Evolutionary conservation across 2,113 vertebrate species (phyloP), one percentile per base, ranked within the genome.

Genomic region (Pedetes capensis): DNA sequence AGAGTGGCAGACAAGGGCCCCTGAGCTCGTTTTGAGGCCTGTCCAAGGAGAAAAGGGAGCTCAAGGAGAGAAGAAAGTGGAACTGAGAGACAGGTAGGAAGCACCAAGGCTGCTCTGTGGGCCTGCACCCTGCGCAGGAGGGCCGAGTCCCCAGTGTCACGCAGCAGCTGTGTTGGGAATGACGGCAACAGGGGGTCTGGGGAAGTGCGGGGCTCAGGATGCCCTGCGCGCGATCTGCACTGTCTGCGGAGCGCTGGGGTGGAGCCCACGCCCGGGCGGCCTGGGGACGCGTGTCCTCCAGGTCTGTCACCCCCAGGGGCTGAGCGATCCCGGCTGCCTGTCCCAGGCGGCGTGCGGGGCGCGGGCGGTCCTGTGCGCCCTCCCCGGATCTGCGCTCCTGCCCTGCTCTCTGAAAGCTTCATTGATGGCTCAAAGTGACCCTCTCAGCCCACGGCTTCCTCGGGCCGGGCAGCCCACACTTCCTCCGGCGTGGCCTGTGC

Each of bases 401-500:
- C 71, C 63, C 80, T 1, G 87, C 93, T 95, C 93, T 96, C 91
- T 97, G 93, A 98, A 98, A 93, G 55, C 61, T 78, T 95, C 87
- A 97, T 69, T 97, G 95, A 97, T 97, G 92, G 97, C 94, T 95
- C 86, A 89, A 90, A 95, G 91, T 8, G 14, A 97, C 95, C 94
- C 53, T 86, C 93, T 90, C 96, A 79, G 91, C 81, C 85, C 96
- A 96, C 1, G 12, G 39, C 51, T 91, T 97, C 97, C 96, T 94
- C 39, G 49, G 0, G 20, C 94, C 96, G 93, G 97, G 95, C 96
- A 96, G 97, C 95, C 94, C 89, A 97, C 95, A 92, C 96, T 98
- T 98, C 97, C 87, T 97, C 95, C 98, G 93, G 96, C 78, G 94
- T 95, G 96, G 93, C 89, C 95, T 95, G 93, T 96, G 79, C 96